Base-by-base conservation (phyloP, 2,888 invertebrate genomes). In the Andrena hattorfiana region DNA sequence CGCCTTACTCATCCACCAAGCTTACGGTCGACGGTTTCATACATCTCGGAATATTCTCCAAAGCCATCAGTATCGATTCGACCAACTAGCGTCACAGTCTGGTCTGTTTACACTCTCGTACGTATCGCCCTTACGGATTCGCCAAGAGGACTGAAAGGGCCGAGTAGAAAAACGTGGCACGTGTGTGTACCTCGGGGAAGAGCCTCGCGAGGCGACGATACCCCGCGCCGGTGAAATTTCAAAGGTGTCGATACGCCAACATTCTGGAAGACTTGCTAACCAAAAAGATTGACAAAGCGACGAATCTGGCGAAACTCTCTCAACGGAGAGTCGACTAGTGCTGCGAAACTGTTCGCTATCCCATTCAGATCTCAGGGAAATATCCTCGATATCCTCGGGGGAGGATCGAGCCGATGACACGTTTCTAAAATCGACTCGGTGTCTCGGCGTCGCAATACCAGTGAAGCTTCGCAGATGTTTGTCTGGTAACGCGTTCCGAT, bases 331-430 rank as follows among this genome's bases (percentile, higher is more conserved):
- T 59, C 56, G 74, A 67, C 26, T 66, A 64, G 77, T 56, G 69
- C 54, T n/a, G 63, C 60, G 69, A 56, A 69, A 70, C 77, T 54
- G 66, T 70, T 59, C 64, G 42, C 42, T 74, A 85, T 84, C 77
- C 84, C 76, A 88, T 86, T 85, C 84, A 64, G 81, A 88, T 87
- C 72, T 75, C 75, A 77, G 73, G 77, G 66, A 88, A 88, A 85
- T 87, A 86, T 75, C 32, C 69, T 48, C 64, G 51, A 72, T 76
- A 78, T 63, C 71, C 87, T 71, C 77, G 32, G 59, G 83, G 81
- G 68, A 72, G 66, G 64, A 77, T 70, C 74, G 74, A 72, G 75
- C 66, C 69, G 81, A 64, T 75, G 72, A 81, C 75, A 79, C 79
- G 86, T 86, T 79, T 56, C 68, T 51, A 59, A 79, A 88, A 88